Conservation (phyloP, 2,113 vertebrate species). For the Forbesichthys papilliferus region DNA sequence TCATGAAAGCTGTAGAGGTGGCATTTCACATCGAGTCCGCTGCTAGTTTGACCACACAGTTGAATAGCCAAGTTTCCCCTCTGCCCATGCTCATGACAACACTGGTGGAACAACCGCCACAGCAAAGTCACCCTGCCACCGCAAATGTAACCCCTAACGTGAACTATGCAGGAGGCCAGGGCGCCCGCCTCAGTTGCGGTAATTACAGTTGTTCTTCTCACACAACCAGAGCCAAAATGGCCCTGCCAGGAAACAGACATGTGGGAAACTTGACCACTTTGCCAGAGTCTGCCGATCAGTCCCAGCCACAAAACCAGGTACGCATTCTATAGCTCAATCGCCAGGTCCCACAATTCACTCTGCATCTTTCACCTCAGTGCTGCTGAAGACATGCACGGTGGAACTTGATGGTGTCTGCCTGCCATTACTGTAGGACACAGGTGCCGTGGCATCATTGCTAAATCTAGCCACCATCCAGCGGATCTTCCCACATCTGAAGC, state of each 20-base stretch:
- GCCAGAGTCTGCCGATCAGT: background rate
- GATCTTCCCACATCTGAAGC: background rate
- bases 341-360: background rate
- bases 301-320: background rate
- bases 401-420: slow-evolving; percentile 5
- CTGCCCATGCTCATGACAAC: background rate
- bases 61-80: background rate
- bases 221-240: background rate
- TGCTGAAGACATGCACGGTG: slow-evolving; percentile 21
- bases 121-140: background rate
- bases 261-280: background rate
- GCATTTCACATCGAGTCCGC: no score
- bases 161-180: background rate
- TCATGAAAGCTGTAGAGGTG: background rate
- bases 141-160: background rate
- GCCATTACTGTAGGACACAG: slow-evolving; percentile 9
- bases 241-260: background rate
- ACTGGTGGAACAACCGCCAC: background rate
- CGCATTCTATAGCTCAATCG: background rate
- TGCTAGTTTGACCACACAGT: no score
- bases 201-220: background rate
- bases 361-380: background rate
- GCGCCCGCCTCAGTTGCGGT: background rate
- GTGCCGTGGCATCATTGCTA: background rate
- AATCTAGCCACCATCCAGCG: background rate